Evolutionary conservation across 2,113 vertebrate genomes (phyloP), one percentile per base, ranked within the genome.

Genomic region (Lichenostomus cassidix): DNA sequence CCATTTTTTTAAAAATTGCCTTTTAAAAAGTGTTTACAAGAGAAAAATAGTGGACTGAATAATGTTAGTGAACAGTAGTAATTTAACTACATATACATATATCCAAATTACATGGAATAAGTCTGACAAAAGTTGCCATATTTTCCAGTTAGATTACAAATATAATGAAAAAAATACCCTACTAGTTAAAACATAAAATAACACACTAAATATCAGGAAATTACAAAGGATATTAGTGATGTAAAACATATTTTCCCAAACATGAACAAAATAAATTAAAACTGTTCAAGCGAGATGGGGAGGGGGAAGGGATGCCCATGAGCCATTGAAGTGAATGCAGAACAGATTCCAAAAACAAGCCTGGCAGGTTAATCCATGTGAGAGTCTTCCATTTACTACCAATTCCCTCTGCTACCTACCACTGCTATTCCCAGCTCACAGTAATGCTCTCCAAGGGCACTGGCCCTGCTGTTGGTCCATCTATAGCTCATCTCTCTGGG

Each of bases 221-320:
- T 75, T 11, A 85, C 82, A 59, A 76, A 82, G 46, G 22, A 29
- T 62, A 5, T 69, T 87, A 76, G 42, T 87, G 63, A 95, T 35
- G 65, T 31, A 85, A 83, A 87, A 76, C 18, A 35, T 77, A 59
- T 81, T 95, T 96, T 90, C 76, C 64, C 67, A 85, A 91, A 80
- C 69, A 83, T 59, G 90, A 93, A 31, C 9, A 59, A 95, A 95
- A 89, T 71, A 93, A 79, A 87, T 87, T 41, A 87, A 81, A 91
- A 67, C 56, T 80, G 44, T 78, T 93, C 70, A 89, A 92, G 59
- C 0, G 5, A 82, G 60, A 47, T 5, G 1, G 31, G 62, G 89
- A 67, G 41, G 59, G 87, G 63, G 23, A 70, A 89, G 77, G 77
- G 83, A 55, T 85, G 69, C 29, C 70, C 73, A 76, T 28, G 83